Evolutionary conservation across 1,140 invertebrate genomes (phyloP).

Genomic region (Phthorimaea operculella): DNA sequence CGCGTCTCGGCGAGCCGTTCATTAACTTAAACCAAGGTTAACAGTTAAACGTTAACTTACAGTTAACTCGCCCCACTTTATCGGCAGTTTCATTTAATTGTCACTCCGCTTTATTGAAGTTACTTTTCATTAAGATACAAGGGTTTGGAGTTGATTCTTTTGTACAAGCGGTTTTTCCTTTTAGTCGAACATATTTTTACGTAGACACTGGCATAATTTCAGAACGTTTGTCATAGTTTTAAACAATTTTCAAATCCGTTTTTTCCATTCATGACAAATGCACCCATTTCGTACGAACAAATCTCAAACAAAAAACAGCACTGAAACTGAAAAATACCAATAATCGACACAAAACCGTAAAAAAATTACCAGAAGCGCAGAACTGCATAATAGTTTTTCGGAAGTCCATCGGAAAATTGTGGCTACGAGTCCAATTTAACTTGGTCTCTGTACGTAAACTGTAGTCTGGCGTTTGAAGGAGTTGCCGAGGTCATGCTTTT

Average conservation of each 20-base stretch:
- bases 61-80: not conserved
- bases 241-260: too few relatives aligned
- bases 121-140: too few relatives aligned
- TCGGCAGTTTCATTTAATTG: not conserved
- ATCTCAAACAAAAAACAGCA: conserved; percentile 1
- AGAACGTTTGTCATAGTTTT: too few relatives aligned
- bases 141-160: too few relatives aligned
- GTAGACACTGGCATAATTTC: too few relatives aligned
- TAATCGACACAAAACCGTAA: conserved; percentile 12
- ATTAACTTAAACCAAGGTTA: not conserved
- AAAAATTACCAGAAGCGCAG: conserved; percentile 13
- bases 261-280: too few relatives aligned
- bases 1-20: not conserved
- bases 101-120: not conserved
- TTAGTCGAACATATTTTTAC: too few relatives aligned
- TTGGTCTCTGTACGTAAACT: not conserved
- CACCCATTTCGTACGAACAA: not conserved
- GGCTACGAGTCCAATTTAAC: conserved; percentile 3
- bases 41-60: not conserved
- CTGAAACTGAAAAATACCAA: conserved; percentile 12
- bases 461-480: not conserved
- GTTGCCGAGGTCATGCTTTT: conserved; percentile 1
- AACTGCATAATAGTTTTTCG: conserved; percentile 18
- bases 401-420: conserved; percentile 14
- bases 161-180: too few relatives aligned